A percentile compares a stretch with the other conserved stretches of the same genome.
Evolutionary conservation across 2,113 vertebrate genomes (phyloP).

Genomic region (Elaphurus davidianus): DNA sequence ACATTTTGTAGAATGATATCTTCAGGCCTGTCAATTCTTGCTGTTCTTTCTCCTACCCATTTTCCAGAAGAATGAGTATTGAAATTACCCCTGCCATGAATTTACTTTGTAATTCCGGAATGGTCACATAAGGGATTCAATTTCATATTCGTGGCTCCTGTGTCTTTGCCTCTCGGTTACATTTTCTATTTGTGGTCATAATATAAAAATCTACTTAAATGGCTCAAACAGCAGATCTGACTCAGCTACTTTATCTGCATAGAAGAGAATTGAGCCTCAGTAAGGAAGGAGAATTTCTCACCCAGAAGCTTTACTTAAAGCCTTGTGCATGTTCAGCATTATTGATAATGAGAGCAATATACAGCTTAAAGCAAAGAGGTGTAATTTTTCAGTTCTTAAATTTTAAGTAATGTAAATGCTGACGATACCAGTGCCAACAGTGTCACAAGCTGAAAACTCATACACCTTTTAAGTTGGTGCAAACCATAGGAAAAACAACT

Average conservation of each 20-base stretch:
- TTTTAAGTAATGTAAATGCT: background rate
- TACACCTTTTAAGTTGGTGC: background rate
- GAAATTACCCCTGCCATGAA: background rate
- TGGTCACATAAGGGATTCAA: background rate
- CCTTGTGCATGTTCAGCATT: background rate
- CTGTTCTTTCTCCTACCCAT: background rate
- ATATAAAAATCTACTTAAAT: background rate
- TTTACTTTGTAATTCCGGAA: background rate
- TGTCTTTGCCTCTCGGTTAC: background rate
- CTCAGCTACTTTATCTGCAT: background rate
- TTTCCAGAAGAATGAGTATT: background rate
- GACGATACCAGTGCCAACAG: background rate
- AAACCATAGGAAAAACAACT: background rate
- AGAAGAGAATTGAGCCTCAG: background rate
- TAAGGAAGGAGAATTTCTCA: background rate
- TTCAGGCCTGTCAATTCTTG: background rate
- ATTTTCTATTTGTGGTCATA: background rate
- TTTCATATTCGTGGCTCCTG: background rate
- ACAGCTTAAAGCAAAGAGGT: background rate
- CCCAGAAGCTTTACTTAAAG: background rate
- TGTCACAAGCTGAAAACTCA: background rate
- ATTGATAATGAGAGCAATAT: background rate
- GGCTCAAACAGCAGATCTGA: background rate
- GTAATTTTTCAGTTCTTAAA: background rate
- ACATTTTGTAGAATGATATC: background rate